Base-by-base conservation (phyloP, 2,797 vertebrate species). In the Poeciliopsis turneri region DNA sequence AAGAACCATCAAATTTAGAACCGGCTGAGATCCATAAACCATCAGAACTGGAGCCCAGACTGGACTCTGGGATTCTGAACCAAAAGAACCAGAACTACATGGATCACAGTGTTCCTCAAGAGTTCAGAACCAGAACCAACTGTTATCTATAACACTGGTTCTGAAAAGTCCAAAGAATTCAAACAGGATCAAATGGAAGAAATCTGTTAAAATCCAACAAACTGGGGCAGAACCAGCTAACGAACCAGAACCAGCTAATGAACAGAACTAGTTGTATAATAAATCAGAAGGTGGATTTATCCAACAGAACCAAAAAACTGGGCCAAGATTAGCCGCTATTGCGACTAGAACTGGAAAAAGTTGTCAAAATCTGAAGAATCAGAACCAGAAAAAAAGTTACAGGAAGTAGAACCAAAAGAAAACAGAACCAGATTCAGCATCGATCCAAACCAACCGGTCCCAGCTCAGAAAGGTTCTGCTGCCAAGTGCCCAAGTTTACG, bases 401-500 rank as follows among this genome's bases (percentile, higher is more conserved):
- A 39, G 36, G 61, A 36, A 66, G 16, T 11, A 39, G 33, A 66
- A 20, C 33, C 33, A 20, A 30, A 66, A 16, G 2, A 33, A 61
- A 61, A 33, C 57, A 61, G 57, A 59, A 61, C 28, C 57, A 7
- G 28, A 61, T 61, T 33, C 59, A 64, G 30, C 59, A 33, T 68
- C 10, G 10, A 41, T 41, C 20, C 64, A 41, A 41, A 41, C 9
- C 64, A 33, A 25, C 64, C 36, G 11, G 64, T 23, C 11, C 36
- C 8, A 11, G 36, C 1, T 4, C 18, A 20, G 64, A 39, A 20
- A 36, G 33, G 36, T 66, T 25, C 18, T 23, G 47, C 75, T n/a
- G 3, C 20, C 28, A 25, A 45, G 71, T 6, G 46, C 66, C 78
- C 55, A 71, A 66, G 76, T 79, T 77, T 47, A 55, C 68, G 78